Evolutionary conservation across 2,113 vertebrate genomes (phyloP), one percentile per base, ranked within the genome.

Genomic region (Peromyscus maniculatus): DNA sequence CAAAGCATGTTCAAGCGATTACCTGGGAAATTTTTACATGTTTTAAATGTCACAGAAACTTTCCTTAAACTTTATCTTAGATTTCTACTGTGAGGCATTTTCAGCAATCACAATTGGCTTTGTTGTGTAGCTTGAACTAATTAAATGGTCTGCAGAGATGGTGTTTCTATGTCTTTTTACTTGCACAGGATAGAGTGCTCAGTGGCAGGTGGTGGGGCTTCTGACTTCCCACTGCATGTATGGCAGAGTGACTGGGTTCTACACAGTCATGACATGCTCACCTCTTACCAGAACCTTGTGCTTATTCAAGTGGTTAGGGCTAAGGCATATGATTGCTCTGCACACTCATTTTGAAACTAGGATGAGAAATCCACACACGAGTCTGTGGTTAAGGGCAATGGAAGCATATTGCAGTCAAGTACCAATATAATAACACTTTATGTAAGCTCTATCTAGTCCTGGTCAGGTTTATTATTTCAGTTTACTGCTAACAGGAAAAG

Each of bases 11-110:
- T 82, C 67, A 79, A 91, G 19, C 17, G 82, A 74, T 91, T 96
- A 92, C 36, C 75, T 96, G 84, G 31, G 91, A 93, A 83, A 49
- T 91, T 92, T 86, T 93, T 80, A 91, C 55, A 87, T 39, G 67
- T 95, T 96, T 96, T 95, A 96, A 97, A 96, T 93, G 75, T 95
- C 87, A 95, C 17, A 95, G 83, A 91, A 82, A 78, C 77, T 95
- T 97, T 89, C 87, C 71, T 93, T 71, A 86, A 93, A 84, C 12
- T 87, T 66, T 80, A 57, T 89, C 90, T 89, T 93, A 36, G 74
- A 89, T 95, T 89, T 77, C n/a, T 43, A 83, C 59, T 59, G 13
- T 79, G 57, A 95, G 93, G 57, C 1, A 26, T 67, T 92, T 94
- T 92, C 66, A 92, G 74, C 46, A 89, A 28, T 62, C 62, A 82